phyloP scores from a whole-genome alignment of 2,797 vertebrate species.

The Leptatherina wallacei region DNA sequence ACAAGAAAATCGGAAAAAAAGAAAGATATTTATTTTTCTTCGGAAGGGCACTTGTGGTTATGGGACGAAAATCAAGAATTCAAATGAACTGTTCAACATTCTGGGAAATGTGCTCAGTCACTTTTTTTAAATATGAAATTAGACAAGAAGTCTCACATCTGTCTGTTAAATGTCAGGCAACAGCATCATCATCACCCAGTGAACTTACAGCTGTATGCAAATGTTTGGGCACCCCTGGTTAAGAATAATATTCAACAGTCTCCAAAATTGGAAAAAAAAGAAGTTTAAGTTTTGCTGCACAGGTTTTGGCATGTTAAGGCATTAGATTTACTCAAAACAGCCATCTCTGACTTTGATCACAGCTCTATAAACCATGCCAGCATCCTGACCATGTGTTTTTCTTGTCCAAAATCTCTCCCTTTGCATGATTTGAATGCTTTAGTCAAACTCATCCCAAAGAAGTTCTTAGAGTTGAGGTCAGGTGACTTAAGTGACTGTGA shows the following conservation, averaged over 20 bases:
- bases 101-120: not conserved
- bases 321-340: not conserved
- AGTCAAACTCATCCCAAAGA: not conserved
- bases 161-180: not conserved
- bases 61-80: not conserved
- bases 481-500: not conserved
- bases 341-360: not conserved
- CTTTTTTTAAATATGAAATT: not conserved
- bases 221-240: not conserved
- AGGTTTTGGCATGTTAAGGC: not conserved
- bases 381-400: not conserved
- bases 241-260: not conserved
- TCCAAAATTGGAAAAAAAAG: not conserved
- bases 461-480: not conserved
- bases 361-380: not conserved
- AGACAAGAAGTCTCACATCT: not conserved
- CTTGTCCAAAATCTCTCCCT: not conserved
- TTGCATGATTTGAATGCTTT: not conserved
- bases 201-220: not conserved
- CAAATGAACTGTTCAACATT: not conserved
- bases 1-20: not conserved
- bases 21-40: not conserved
- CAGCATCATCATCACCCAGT: not conserved
- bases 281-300: not conserved
- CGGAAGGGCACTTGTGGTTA: not conserved